phyloP scores from a whole-genome alignment of 2,113 vertebrate genomes.

The Felis chaus region DNA sequence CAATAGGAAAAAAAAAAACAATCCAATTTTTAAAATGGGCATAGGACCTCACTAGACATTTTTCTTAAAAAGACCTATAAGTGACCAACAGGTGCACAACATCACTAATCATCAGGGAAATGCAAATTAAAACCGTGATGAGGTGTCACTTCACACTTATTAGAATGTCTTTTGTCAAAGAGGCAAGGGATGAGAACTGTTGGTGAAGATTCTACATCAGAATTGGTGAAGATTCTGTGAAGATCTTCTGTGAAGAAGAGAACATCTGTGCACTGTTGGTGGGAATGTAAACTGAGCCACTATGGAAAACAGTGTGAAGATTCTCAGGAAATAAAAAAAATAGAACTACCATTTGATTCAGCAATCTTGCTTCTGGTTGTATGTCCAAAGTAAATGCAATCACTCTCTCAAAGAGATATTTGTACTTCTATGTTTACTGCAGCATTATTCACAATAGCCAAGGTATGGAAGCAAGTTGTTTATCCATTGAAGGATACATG shows the following conservation, averaged over 20 bases:
- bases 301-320: not conserved
- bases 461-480: not conserved
- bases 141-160: not conserved
- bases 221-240: too few species aligned
- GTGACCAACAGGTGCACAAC: not conserved
- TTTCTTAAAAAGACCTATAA: not conserved
- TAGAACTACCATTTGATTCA: not conserved
- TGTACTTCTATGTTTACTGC: not conserved
- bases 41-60: not conserved
- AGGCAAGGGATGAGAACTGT: not conserved
- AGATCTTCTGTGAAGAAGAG: not conserved
- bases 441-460: not conserved
- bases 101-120: not conserved
- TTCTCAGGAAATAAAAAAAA: not conserved
- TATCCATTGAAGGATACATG: not conserved
- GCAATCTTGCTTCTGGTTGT: not conserved
- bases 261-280: not conserved
- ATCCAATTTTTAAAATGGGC: not conserved
- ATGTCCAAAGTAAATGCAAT: not conserved
- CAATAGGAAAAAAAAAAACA: not conserved
- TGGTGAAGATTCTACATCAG: not conserved
- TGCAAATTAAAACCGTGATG: not conserved
- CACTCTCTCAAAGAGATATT: not conserved
- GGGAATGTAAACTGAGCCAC: not conserved
- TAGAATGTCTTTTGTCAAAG: not conserved